phyloP scores from a whole-genome alignment of 2,888 invertebrate genomes.

The Sesia bembeciformis region DNA sequence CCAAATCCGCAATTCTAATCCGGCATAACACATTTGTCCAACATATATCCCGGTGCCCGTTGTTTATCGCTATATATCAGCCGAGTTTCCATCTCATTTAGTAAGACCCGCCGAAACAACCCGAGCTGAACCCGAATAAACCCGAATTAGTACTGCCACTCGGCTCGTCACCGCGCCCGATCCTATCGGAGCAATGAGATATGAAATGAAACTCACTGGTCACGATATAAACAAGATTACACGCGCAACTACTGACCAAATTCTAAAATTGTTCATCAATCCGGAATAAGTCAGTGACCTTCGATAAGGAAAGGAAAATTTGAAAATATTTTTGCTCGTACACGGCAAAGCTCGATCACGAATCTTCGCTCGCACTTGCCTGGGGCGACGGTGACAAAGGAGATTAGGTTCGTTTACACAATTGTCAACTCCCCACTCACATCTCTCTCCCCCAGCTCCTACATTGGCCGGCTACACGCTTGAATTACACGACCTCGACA shows the following conservation, averaged over 20 bases:
- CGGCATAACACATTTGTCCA: slow-evolving; percentile 6
- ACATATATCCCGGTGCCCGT: slow-evolving; percentile 11
- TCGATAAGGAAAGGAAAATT: slow-evolving; percentile 2
- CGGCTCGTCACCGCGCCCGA: slow-evolving; percentile 29
- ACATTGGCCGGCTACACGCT: slow-evolving; percentile 15
- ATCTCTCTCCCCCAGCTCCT: slow-evolving; percentile 1
- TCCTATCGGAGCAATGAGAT: slow-evolving; percentile 47
- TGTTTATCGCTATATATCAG: slow-evolving; percentile 39
- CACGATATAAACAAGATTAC: slow-evolving; percentile 19
- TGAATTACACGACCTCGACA: slow-evolving; percentile 28
- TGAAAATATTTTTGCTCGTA: slow-evolving; percentile 14
- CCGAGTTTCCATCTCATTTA: slow-evolving; percentile 53
- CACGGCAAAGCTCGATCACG: slow-evolving; percentile 26
- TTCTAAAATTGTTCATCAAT: not conserved
- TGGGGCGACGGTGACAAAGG: slow-evolving; percentile 48
- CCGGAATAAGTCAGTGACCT: not conserved
- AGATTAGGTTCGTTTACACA: slow-evolving; percentile 63
- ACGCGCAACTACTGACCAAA: slow-evolving; percentile 1
- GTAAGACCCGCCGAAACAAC: slow-evolving; percentile 14
- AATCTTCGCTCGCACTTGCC: slow-evolving; percentile 25
- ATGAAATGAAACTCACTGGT: slow-evolving; percentile 40
- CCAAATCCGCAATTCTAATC: slow-evolving; percentile 11
- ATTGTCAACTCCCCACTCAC: slow-evolving; percentile 25
- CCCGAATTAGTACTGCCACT: slow-evolving; percentile 26
- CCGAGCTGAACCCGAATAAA: slow-evolving; percentile 7